Percentiles rank a stretch among this genome's conserved stretches.
These are phyloP conservation scores for Lithophane semibrunnea DNA, from an alignment of 2,888 invertebrate genomes.

Conservation along the genomic window DNA sequence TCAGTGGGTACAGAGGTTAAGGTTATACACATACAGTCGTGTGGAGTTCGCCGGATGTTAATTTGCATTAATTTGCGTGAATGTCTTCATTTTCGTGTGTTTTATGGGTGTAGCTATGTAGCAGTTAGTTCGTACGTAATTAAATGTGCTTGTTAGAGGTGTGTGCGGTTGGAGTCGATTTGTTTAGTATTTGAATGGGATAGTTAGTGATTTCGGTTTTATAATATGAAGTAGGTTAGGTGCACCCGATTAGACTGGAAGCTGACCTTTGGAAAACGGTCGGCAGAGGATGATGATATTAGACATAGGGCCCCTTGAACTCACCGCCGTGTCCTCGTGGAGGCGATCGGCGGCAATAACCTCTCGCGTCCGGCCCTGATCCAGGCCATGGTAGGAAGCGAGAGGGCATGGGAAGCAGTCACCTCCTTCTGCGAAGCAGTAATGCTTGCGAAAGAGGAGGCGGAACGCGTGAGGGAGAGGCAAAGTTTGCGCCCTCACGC, in stretches of 20 bases:
- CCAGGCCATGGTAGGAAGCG: too few species aligned
- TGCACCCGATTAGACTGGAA: background rate
- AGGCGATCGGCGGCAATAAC: too few species aligned
- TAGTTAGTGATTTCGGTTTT: background rate
- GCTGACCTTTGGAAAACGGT: background rate
- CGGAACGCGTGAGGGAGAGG: too few species aligned
- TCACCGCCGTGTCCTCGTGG: too few species aligned
- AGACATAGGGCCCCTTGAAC: too few species aligned
- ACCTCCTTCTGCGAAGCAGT: too few species aligned
- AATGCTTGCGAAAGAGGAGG: too few species aligned
- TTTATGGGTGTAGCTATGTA: slow-evolving; percentile 5
- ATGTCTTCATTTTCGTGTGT: slow-evolving; percentile 50
- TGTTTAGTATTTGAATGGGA: background rate
- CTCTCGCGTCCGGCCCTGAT: too few species aligned
- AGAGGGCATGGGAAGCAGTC: too few species aligned
- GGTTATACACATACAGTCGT: slow-evolving; percentile 5
- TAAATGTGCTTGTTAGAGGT: background rate
- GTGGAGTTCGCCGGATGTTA: slow-evolving; percentile 46
- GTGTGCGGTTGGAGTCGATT: background rate
- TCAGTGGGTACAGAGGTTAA: slow-evolving; percentile 9
- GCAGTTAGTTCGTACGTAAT: slow-evolving; percentile 15
- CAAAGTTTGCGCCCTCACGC: too few species aligned
- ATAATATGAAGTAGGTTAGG: background rate
- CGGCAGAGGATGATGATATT: background rate
- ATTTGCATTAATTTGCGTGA: slow-evolving; percentile 53